Conservation (phyloP, 92 coral and sea anemone genomes). For the Epizoanthus ramosus region DNA sequence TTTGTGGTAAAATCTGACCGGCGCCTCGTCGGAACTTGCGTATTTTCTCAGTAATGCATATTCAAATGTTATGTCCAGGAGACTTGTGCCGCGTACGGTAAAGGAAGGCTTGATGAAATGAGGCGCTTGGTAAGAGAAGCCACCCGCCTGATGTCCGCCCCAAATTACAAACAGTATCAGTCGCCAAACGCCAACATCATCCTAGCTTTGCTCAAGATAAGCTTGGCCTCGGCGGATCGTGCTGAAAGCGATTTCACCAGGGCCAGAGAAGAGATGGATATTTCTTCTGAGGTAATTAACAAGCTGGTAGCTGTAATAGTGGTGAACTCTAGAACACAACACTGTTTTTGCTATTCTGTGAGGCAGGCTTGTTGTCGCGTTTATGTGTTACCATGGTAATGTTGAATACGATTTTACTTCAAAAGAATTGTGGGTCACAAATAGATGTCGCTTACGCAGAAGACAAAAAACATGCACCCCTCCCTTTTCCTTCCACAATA, state of each 20-base stretch:
- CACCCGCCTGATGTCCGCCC: background rate
- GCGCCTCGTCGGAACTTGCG: too few relatives aligned
- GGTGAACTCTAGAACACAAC: too few relatives aligned
- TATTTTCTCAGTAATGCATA: too few relatives aligned
- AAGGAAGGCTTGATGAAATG: background rate
- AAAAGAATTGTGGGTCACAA: too few relatives aligned
- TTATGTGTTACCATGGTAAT: too few relatives aligned
- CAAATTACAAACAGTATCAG: background rate
- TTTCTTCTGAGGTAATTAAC: background rate
- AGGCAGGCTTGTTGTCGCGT: too few relatives aligned
- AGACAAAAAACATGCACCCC: too few relatives aligned
- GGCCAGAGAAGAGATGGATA: background rate
- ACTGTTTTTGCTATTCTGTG: too few relatives aligned
- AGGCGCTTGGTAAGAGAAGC: background rate
- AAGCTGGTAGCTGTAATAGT: background rate
- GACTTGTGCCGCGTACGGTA: slow-evolving; percentile 23
- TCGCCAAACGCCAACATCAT: background rate
- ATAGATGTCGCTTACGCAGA: too few relatives aligned
- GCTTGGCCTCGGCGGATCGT: slow-evolving; percentile 4
- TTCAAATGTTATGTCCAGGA: background rate
- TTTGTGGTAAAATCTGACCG: too few relatives aligned
- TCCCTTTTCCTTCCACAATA: too few relatives aligned
- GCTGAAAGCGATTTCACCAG: background rate
- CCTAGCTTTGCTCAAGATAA: slow-evolving; percentile 1
- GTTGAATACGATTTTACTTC: too few relatives aligned